Evolutionary conservation across 1,140 invertebrate species (phyloP), one percentile per base, ranked within the genome.

Genomic region (Lasioglossum albipes): DNA sequence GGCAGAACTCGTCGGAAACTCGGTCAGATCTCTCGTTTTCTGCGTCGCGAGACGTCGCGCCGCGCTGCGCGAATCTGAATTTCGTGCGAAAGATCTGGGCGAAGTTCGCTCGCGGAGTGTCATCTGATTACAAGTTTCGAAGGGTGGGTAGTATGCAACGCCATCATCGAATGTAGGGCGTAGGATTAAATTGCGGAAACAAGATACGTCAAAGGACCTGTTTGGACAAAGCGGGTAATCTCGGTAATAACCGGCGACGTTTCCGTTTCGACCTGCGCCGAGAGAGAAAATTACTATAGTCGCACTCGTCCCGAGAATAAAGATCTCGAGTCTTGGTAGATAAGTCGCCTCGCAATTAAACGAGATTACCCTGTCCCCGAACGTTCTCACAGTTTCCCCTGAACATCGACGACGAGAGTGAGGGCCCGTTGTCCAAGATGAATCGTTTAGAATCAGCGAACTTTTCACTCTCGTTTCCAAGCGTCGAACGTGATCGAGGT

Each of bases 11-110:
- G 16, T 36, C 41, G 36, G 76, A 79, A 87, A 85, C 72, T 83
- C 81, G 80, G 66, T 76, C 78, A 68, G 73, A 64, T 83, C 67
- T 52, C 81, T 57, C 64, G 69, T 54, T n/a, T 68, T 10, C 52
- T 10, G 65, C 49, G 68, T 71, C 61, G 31, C 36, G 22, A 49
- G 45, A 49, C 45, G 45, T 12, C 45, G 22, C 54, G 3, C 12
- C n/a, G 13, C 59, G 45, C 9, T 9, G 45, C 41, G 49, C 22
- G 65, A 18, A n/a, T 70, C 70, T 13, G 20, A 69, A 61, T 27
- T 49, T 36, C 64, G 49, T 27, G 45, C 42, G 31, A 83, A 79
- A 73, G 22, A 16, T 65, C 31, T 7, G 16, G 36, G 54, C 12
- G 71, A 72, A 62, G 42, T 62, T 62, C 9, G n/a, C 22, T 2